Evolutionary conservation across 2,113 vertebrate genomes (phyloP), one percentile per base, ranked within the genome.

Genomic region (Xyliphius kryptos): DNA sequence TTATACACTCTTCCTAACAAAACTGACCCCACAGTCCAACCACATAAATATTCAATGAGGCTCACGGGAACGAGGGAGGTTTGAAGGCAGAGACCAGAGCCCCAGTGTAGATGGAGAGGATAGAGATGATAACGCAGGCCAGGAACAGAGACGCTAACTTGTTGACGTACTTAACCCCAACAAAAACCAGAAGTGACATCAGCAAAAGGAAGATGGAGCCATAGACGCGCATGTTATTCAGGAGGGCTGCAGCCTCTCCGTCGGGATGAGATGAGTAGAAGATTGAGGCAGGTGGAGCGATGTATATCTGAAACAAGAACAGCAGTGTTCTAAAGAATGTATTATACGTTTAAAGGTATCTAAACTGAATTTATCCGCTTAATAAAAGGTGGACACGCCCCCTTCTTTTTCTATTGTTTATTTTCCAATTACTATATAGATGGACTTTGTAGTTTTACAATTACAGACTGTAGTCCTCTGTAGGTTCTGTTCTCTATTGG

Each of bases 191-290:
- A 74, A 93, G 22, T 0, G 89, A 87, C 91, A 95, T 90, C n/a
- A 94, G 80, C 43, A 91, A 71, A 59, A 95, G 81, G 67, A 86
- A 94, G 71, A 91, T 81, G 8, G 90, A 88, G 76, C 92, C 92
- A 43, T 95, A 95, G 10, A 95, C 80, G 0, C 92, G 87, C 92
- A 95, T 93, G 81, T 93, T 94, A 74, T 95, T 95, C 63, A 95
- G 72, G 90, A 91, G 87, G 69, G 90, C 89, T 1, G 85, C 87
- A 1, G 85, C 81, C 37, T 90, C 88, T 3, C 86, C 89, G 17
- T 87, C 79, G 0, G 72, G 78, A 7, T 79, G 61, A 1, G 80
- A 64, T 0, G 87, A 76, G 12, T 53, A 70, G 56, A 95, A 93
- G 59, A 95, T 89, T 60, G 90, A 90, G 0, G 87, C 90, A 14